A percentile compares a stretch with the other conserved stretches of the same genome.
Conservation (phyloP, 2,797 vertebrate species). For the Menidia menidia region DNA sequence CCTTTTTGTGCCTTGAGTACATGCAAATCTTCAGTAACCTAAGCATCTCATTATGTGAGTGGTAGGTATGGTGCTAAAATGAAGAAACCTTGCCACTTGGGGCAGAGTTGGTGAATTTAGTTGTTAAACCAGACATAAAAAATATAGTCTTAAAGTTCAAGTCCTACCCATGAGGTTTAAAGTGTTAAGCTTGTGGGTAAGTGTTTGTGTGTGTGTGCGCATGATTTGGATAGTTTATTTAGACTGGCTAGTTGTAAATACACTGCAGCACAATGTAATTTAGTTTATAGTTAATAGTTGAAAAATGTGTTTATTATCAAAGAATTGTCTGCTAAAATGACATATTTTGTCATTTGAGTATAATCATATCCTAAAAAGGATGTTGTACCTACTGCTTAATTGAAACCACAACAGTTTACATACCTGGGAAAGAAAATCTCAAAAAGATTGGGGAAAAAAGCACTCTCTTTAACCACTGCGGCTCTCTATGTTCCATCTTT, state of each 20-base stretch:
- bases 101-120: too few relatives aligned
- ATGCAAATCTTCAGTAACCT: not conserved
- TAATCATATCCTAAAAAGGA: too few relatives aligned
- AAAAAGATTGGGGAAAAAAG: too few relatives aligned
- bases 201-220: conserved; percentile 5
- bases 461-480: not conserved
- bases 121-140: not conserved
- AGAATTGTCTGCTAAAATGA: too few relatives aligned
- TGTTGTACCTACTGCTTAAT: too few relatives aligned
- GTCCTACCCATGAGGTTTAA: conserved; percentile 17
- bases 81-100: too few relatives aligned
- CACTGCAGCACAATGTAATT: not conserved
- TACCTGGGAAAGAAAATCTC: too few relatives aligned
- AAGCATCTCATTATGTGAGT: not conserved
- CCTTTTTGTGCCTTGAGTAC: not conserved
- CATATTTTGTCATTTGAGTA: too few relatives aligned
- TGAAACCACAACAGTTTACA: too few relatives aligned
- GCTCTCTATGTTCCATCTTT: conserved; percentile 16
- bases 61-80: not conserved
- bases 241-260: not conserved
- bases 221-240: conserved; percentile 10
- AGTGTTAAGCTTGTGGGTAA: conserved; percentile 6
- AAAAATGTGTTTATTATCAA: too few relatives aligned
- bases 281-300: too few relatives aligned
- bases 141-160: conserved; percentile 30